Conservation (phyloP, 2,888 invertebrate genomes). For the Leptothorax acervorum region DNA sequence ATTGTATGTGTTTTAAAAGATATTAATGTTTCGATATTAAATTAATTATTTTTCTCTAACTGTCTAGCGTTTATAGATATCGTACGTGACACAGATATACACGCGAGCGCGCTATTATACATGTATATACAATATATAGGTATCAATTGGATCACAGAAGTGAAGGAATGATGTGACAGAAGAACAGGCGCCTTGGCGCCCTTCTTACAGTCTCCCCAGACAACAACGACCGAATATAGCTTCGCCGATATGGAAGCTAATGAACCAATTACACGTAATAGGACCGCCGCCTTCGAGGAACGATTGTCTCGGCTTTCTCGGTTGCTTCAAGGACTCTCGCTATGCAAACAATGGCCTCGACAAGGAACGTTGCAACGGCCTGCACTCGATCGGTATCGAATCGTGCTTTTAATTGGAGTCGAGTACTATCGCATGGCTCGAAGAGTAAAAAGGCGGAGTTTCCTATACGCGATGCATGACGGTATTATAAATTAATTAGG, state of each 20-base stretch:
- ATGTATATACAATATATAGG: constrained; percentile 22
- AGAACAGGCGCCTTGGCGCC: constrained; percentile 71
- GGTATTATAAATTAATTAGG: constrained; percentile 9
- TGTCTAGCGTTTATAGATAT: neutral
- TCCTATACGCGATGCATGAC: neutral
- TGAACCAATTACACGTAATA: constrained; percentile 80
- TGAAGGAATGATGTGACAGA: constrained; percentile 70
- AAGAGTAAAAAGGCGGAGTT: neutral
- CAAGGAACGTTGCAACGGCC: constrained; percentile 52
- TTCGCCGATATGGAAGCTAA: constrained; percentile 75
- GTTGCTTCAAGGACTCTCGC: constrained; percentile 65
- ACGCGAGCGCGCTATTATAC: constrained; percentile 41
- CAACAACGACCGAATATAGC: constrained; percentile 78
- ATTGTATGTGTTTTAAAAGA: neutral
- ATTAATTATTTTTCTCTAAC: neutral
- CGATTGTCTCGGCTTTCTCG: constrained; percentile 71
- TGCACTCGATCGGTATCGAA: constrained; percentile 54
- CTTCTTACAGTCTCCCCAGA: constrained; percentile 69
- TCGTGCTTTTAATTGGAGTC: constrained; percentile 51
- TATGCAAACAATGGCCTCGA: constrained; percentile 68
- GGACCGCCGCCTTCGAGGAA: constrained; percentile 72
- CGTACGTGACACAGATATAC: neutral
- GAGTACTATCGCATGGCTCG: neutral
- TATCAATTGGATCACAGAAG: constrained; percentile 67
- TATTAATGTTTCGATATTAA: neutral